phyloP scores from a whole-genome alignment of 2,888 invertebrate species.

The Dioctria rufipes region DNA sequence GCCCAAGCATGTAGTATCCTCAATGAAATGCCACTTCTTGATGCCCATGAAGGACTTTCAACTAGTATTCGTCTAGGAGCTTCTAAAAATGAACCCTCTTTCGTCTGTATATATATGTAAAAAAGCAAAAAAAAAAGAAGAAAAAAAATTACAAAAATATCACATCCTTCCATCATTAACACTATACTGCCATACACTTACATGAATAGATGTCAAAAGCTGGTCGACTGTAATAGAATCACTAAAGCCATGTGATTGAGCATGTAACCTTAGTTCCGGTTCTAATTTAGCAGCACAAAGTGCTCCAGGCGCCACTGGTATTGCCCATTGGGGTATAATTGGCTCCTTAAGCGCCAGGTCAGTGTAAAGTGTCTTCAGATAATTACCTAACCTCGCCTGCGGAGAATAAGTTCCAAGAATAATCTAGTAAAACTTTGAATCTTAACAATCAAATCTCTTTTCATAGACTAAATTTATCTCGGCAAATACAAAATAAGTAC shows the following conservation, averaged over 20 bases:
- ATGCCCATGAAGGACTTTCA: conserved; percentile 74
- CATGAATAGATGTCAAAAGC: conserved; percentile 72
- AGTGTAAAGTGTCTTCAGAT: conserved; percentile 72
- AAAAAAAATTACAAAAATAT: not conserved
- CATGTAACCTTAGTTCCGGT: conserved; percentile 71
- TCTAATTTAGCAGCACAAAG: conserved; percentile 73
- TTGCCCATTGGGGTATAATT: conserved; percentile 72
- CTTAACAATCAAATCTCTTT: conserved; percentile 18
- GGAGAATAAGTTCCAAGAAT: conserved; percentile 38
- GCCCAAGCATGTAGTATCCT: conserved; percentile 75
- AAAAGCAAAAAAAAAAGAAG: not conserved
- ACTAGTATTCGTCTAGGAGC: conserved; percentile 73
- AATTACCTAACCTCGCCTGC: conserved; percentile 68
- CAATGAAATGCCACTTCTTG: conserved; percentile 73
- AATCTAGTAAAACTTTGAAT: not conserved
- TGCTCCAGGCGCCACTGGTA: conserved; percentile 71
- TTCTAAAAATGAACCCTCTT: conserved; percentile 72
- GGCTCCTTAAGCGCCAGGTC: conserved; percentile 72
- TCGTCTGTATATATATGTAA: conserved; percentile 66
- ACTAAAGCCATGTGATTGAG: conserved; percentile 66
- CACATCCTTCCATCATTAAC: not conserved
- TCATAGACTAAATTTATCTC: conserved; percentile 15
- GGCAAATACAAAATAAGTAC: conserved; percentile 1
- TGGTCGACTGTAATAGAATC: conserved; percentile 70
- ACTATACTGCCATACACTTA: conserved; percentile 63